A percentile compares a stretch with the other conserved stretches of the same genome.
Conservation (phyloP, 2,113 vertebrate genomes). For the Amazona vittata region DNA sequence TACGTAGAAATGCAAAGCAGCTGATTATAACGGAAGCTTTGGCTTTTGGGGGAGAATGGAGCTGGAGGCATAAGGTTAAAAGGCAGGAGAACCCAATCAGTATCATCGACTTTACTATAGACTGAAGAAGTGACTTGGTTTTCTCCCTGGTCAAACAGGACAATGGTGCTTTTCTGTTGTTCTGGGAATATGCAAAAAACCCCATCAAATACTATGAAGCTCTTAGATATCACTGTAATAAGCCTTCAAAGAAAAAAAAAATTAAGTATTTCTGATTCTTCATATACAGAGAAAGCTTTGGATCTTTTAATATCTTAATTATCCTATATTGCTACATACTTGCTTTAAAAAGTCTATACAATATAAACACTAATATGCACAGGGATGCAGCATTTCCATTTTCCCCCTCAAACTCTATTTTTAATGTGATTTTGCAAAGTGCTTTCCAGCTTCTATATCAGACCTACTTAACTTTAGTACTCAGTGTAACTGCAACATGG, state of each 20-base stretch:
- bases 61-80: not conserved
- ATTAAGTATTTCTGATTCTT: not conserved
- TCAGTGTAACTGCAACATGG: not conserved
- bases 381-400: not conserved
- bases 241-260: not conserved
- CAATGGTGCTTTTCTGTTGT: not conserved
- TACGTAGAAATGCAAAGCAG: not conserved
- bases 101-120: not conserved
- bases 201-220: not conserved
- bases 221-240: not conserved
- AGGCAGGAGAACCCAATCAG: not conserved
- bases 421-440: not conserved
- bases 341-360: not conserved
- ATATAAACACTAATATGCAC: not conserved
- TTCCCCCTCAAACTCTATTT: not conserved
- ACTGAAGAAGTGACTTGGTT: not conserved
- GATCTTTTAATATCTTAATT: not conserved
- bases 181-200: not conserved
- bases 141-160: not conserved
- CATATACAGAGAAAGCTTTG: not conserved
- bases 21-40: not conserved
- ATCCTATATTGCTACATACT: not conserved
- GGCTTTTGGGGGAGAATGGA: not conserved
- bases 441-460: not conserved
- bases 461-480: not conserved